Evolutionary conservation across 1,140 invertebrate species (phyloP).

Genomic region (Notospermus geniculatus): DNA sequence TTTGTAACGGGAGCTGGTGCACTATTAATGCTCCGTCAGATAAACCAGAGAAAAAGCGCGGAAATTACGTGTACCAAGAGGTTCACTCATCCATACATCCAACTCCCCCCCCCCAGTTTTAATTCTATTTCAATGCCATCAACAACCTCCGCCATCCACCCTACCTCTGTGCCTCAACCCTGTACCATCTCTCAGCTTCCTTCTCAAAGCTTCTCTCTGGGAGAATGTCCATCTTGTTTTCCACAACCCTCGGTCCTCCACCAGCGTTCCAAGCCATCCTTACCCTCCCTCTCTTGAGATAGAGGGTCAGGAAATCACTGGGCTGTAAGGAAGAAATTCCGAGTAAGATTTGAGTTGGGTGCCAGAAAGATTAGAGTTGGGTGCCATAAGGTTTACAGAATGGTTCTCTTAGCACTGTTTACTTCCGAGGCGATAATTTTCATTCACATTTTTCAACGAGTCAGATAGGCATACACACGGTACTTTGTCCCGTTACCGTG

Average conservation of each 20-base stretch:
- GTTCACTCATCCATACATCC: not conserved
- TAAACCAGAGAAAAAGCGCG: not conserved
- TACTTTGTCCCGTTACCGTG: too few relatives aligned
- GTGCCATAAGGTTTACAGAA: not conserved
- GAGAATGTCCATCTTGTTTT: slow-evolving; percentile 60
- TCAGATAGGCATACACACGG: too few relatives aligned
- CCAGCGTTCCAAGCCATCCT: slow-evolving; percentile 76
- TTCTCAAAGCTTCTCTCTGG: slow-evolving; percentile 60
- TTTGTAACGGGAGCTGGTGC: not conserved
- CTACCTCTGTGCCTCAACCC: slow-evolving; percentile 67
- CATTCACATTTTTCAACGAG: too few relatives aligned
- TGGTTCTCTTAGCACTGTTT: too few relatives aligned
- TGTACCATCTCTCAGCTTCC: slow-evolving; percentile 72
- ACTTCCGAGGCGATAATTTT: too few relatives aligned
- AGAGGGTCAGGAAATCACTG: slow-evolving; percentile 73
- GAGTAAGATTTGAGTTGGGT: too few relatives aligned
- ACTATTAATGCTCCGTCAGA: not conserved
- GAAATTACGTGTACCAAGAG: not conserved
- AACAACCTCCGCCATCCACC: not conserved
- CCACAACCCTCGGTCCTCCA: slow-evolving; percentile 60
- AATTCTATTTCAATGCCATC: slow-evolving; percentile 10
- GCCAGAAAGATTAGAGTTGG: not conserved
- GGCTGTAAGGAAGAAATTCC: too few relatives aligned
- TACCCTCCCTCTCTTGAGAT: slow-evolving; percentile 74
- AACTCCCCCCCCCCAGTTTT: slow-evolving; percentile 4